A percentile compares a stretch with the other conserved stretches of the same genome.
These are phyloP conservation scores for Amphipoea oculea DNA, from an alignment of 2,888 invertebrate species.

Conservation along the genomic window DNA sequence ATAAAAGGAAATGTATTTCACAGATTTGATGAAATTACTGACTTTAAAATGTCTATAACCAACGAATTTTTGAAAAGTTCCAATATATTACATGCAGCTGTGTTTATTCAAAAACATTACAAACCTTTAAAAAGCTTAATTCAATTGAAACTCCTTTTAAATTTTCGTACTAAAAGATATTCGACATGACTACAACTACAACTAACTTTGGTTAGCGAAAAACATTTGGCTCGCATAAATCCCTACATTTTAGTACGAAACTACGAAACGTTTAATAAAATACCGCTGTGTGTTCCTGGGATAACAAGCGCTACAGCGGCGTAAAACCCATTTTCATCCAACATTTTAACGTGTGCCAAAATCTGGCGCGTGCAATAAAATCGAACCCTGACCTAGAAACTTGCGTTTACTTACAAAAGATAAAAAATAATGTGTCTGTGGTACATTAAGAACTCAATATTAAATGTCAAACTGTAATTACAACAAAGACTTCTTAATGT, in stretches of 20 bases:
- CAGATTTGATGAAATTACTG: neutral
- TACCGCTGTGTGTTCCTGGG: constrained; percentile 37
- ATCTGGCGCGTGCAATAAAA: constrained; percentile 38
- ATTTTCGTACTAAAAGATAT: neutral
- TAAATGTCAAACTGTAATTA: neutral
- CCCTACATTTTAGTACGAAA: constrained; percentile 48
- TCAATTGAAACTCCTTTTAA: neutral
- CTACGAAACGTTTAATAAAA: constrained; percentile 50
- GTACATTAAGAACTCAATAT: neutral
- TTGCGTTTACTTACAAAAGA: neutral
- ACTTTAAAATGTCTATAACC: neutral
- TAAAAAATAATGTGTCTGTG: neutral
- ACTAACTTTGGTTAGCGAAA: constrained; percentile 25
- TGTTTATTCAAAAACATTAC: neutral
- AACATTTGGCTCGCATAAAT: constrained; percentile 46
- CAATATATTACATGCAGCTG: neutral
- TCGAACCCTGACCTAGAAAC: constrained; percentile 51
- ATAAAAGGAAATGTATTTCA: neutral
- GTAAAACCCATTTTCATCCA: constrained; percentile 27
- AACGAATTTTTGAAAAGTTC: neutral
- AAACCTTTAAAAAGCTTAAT: neutral
- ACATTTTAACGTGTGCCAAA: constrained; percentile 53
- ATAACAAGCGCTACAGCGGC: constrained; percentile 43
- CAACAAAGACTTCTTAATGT: no score
- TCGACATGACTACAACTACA: constrained; percentile 5